Evolutionary conservation across 2,888 invertebrate genomes (phyloP).

Genomic region (Tachina fera): DNA sequence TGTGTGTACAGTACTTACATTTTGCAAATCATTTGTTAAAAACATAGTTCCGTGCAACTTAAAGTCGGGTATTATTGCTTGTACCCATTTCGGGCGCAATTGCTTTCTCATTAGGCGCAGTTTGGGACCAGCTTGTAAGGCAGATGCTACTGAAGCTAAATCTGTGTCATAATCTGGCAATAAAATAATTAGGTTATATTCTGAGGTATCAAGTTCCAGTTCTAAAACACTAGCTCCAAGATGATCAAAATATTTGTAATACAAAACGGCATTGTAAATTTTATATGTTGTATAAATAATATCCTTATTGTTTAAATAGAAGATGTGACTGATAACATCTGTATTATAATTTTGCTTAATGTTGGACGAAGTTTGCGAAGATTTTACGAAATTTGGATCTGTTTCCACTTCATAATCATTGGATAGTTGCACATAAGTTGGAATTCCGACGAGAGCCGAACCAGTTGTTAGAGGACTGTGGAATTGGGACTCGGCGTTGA

Average conservation of each 20-base stretch:
- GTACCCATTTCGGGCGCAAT: constrained; percentile 88
- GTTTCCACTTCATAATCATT: constrained; percentile 75
- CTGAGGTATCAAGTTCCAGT: constrained; percentile 90
- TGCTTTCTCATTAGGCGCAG: constrained; percentile 88
- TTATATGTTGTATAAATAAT: constrained; percentile 86
- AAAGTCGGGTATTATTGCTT: constrained; percentile 91
- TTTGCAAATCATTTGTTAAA: constrained; percentile 91
- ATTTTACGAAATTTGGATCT: constrained; percentile 75
- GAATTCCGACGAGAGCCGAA: constrained; percentile 28
- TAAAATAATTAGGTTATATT: constrained; percentile 90
- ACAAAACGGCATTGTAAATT: constrained; percentile 90
- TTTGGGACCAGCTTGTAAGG: constrained; percentile 86
- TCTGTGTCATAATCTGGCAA: constrained; percentile 87
- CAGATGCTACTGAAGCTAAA: constrained; percentile 86
- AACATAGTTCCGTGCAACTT: constrained; percentile 90
- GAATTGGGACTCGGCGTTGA: constrained; percentile 74
- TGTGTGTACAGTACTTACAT: constrained; percentile 85
- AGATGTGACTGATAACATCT: constrained; percentile 81
- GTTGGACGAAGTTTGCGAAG: constrained; percentile 29
- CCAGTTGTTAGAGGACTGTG: constrained; percentile 54
- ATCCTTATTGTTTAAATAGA: constrained; percentile 83
- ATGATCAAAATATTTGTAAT: constrained; percentile 89
- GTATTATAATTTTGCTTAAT: constrained; percentile 78
- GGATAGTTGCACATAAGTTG: constrained; percentile 73
- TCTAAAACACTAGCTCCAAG: constrained; percentile 89